phyloP scores from a whole-genome alignment of 2,888 invertebrate species.

The Maniola hyperantus region DNA sequence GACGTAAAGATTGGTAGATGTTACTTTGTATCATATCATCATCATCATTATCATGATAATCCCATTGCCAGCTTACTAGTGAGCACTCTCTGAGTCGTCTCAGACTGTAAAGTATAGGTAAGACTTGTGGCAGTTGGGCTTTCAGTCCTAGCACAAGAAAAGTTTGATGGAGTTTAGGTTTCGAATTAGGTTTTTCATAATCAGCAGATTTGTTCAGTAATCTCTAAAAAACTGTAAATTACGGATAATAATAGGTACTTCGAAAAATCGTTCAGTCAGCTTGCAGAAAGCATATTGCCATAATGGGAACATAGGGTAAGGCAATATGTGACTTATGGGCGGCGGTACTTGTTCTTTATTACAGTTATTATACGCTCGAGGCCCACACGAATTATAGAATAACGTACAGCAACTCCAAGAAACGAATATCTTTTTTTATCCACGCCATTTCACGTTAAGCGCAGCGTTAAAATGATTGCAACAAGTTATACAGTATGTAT shows the following conservation, averaged over 20 bases:
- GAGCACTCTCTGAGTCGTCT: too few relatives aligned
- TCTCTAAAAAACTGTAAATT: conserved; percentile 1
- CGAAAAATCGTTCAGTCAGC: conserved; percentile 39
- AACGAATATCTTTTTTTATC: conserved; percentile 48
- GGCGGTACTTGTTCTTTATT: conserved; percentile 59
- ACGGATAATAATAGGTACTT: conserved; percentile 11
- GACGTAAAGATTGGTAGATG: too few relatives aligned
- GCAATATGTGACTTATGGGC: conserved; percentile 67
- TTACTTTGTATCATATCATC: too few relatives aligned
- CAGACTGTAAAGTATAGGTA: too few relatives aligned
- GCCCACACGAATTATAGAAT: conserved; percentile 65
- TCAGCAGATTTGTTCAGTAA: neutral
- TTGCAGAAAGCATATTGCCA: conserved; percentile 45
- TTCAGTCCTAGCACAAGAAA: too few relatives aligned
- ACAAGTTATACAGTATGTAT: conserved; percentile 1
- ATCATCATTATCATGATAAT: too few relatives aligned
- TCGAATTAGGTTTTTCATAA: too few relatives aligned
- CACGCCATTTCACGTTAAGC: conserved; percentile 43
- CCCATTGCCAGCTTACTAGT: too few relatives aligned
- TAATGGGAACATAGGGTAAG: conserved; percentile 45
- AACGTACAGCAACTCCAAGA: conserved; percentile 42
- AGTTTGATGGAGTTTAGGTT: neutral
- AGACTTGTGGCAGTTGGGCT: too few relatives aligned
- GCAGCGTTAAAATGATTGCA: conserved; percentile 19
- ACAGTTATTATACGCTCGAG: conserved; percentile 69